These are phyloP conservation scores for Galbula dea DNA, from an alignment of 2,113 vertebrate genomes.

Conservation along the genomic window DNA sequence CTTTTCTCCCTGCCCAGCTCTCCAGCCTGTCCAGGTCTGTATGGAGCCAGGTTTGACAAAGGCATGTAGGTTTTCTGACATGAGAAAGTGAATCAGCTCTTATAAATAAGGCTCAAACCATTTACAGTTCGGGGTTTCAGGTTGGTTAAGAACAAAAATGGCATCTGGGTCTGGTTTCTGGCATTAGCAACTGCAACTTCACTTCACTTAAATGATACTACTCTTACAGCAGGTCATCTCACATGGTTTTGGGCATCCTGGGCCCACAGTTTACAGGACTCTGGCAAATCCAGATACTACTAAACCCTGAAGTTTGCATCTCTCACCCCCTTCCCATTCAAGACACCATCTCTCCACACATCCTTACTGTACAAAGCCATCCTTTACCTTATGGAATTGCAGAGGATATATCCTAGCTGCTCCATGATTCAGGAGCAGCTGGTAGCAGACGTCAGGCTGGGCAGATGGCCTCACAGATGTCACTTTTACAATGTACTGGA, in stretches of 20 bases:
- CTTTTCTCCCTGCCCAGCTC: no score
- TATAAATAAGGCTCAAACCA: background rate
- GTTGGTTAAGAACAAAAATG: background rate
- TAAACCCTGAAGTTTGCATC: background rate
- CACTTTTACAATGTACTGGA: slow-evolving; percentile 92
- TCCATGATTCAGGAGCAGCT: slow-evolving; percentile 90
- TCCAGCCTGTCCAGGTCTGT: no score
- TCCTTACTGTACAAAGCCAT: background rate
- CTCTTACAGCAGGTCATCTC: background rate
- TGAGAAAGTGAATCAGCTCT: background rate
- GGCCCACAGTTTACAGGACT: background rate
- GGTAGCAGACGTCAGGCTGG: slow-evolving; percentile 85
- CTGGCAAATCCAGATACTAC: background rate
- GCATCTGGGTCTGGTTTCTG: background rate
- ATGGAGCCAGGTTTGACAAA: background rate
- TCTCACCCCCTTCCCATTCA: background rate
- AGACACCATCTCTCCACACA: background rate
- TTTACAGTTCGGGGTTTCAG: background rate
- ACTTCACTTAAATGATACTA: background rate
- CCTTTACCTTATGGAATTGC: slow-evolving; percentile 93
- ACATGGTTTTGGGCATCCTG: background rate
- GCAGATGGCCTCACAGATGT: slow-evolving; percentile 80
- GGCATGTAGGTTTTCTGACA: background rate
- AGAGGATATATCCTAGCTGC: slow-evolving; percentile 87
- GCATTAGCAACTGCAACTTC: background rate